Evolutionary conservation across 1,140 invertebrate species (phyloP), one percentile per base, ranked within the genome.

Genomic region (Drosophila rufa): DNA sequence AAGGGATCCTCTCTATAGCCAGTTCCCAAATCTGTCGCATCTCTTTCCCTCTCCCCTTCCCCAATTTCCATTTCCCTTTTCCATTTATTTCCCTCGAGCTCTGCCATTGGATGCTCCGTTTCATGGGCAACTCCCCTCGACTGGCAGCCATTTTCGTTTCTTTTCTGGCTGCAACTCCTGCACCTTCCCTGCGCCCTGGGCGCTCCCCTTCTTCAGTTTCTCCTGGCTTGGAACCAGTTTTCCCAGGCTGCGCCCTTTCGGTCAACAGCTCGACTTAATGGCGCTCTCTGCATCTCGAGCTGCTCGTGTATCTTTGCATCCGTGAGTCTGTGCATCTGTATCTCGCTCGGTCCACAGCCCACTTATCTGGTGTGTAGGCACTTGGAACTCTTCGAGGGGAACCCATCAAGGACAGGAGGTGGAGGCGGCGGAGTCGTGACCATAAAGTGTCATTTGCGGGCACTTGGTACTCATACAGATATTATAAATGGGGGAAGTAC

Each of bases 71-170:
- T n/a, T 33, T 36, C 47, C 25, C 8, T 61, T 25, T 33, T 36
- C 36, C 25, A 9, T 61, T 25, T 60, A 45, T 46, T 42, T 67
- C 25, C 51, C 19, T 50, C 66, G 30, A n/a, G 33, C 40, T 46
- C 80, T 87, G 57, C 56, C 80, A 87, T 89, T 87, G 70, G 70
- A 73, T 50, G 27, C 30, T 51, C 40, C 22, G 53, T 4, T 40
- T 3, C 40, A 25, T 60, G 80, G 83, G 67, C 76, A 38, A 73
- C 76, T 66, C 64, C 51, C 67, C 53, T 69, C 56, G 47, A n/a
- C 9, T 33, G 60, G 68, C 68, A 87, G 83, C 83, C 83, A 87
- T 87, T 87, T 87, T 87, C 65, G 64, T 45, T 79, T 65, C 30
- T 40, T n/a, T 60, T 47, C 33, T 53, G n/a, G 27, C 68, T 74